A percentile compares a stretch with the other conserved stretches of the same genome.
Conservation (phyloP, 2,113 vertebrate species). For the Lates calcarifer region DNA sequence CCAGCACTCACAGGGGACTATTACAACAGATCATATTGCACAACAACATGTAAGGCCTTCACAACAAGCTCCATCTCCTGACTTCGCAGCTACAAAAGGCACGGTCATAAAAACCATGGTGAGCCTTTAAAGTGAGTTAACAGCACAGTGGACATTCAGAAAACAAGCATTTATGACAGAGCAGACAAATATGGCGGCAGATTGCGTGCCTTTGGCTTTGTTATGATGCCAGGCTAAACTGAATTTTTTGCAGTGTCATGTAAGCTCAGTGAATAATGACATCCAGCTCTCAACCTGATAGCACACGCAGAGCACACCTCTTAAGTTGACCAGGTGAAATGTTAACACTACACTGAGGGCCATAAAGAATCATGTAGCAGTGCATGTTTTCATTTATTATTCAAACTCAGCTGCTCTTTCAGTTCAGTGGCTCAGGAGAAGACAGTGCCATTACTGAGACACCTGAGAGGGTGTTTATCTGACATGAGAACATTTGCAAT, state of each 20-base stretch:
- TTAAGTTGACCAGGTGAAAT: neutral
- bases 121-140: neutral
- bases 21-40: constrained; percentile 63
- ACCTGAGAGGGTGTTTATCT: too few relatives aligned
- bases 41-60: constrained; percentile 46
- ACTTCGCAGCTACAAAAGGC: neutral
- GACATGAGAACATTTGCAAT: too few relatives aligned
- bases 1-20: constrained; percentile 21
- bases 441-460: neutral
- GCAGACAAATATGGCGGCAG: neutral
- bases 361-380: neutral
- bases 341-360: neutral
- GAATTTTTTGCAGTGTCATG: neutral
- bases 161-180: neutral
- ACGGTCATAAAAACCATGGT: constrained; percentile 4
- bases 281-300: too few relatives aligned
- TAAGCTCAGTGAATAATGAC: neutral
- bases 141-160: neutral
- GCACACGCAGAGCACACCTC: neutral
- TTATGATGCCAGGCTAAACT: neutral
- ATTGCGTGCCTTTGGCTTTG: neutral
- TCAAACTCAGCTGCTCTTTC: neutral
- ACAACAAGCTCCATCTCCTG: constrained; percentile 17
- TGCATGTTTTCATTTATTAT: neutral
- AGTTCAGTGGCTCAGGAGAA: neutral